Evolutionary conservation across 2,797 vertebrate species (phyloP).

Genomic region (Caiman crocodilus): DNA sequence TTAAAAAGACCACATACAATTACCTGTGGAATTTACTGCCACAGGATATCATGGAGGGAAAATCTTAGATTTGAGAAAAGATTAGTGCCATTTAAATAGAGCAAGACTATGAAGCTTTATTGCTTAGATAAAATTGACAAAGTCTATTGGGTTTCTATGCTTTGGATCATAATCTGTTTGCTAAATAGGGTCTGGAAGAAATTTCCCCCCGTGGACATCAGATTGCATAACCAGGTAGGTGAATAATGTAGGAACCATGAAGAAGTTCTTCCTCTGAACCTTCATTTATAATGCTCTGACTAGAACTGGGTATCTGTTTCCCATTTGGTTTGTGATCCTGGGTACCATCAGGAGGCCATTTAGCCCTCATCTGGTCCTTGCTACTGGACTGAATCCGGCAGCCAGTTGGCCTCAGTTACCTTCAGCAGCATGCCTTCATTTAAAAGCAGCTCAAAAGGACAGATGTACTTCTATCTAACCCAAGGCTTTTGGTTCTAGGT

Average conservation of each 20-base stretch:
- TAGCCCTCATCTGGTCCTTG: no score
- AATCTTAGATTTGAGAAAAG: neutral
- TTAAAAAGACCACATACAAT: constrained; percentile 37
- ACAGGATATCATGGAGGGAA: neutral
- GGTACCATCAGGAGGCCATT: no score
- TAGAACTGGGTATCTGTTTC: neutral
- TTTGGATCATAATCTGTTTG: neutral
- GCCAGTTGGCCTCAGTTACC: no score
- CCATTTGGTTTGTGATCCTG: neutral
- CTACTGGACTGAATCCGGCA: no score
- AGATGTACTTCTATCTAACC: no score
- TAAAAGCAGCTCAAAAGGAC: no score
- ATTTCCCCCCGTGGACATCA: constrained; percentile 15
- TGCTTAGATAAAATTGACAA: neutral
- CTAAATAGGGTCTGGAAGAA: neutral
- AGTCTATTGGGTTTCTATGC: neutral
- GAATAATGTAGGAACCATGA: neutral
- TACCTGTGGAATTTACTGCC: constrained; percentile 43
- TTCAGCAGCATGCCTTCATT: no score
- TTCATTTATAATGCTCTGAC: constrained; percentile 10
- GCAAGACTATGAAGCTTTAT: neutral
- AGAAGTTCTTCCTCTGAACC: neutral
- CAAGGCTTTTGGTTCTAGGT: no score
- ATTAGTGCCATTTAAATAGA: constrained; percentile 16
- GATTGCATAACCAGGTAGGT: neutral